A percentile compares a stretch with the other conserved stretches of the same genome.
phyloP scores from a whole-genome alignment of 2,113 vertebrate species.

The Fregetta grallaria region DNA sequence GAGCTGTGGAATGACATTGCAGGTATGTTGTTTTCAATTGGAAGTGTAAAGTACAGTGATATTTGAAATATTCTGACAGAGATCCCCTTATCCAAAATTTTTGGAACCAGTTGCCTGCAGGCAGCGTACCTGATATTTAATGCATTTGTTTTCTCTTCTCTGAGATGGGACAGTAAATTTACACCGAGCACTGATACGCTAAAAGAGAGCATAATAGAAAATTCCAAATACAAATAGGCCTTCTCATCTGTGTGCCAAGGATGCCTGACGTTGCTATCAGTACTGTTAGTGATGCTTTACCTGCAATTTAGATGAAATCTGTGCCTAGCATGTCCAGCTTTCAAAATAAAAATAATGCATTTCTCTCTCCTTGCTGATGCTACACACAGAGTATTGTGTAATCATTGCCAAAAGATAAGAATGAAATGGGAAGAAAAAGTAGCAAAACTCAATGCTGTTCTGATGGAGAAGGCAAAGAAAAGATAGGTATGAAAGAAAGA shows the following conservation, averaged over 20 bases:
- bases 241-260: not conserved
- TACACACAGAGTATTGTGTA: not conserved
- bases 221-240: not conserved
- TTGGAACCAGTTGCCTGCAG: not conserved
- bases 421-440: not conserved
- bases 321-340: not conserved
- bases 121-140: not conserved
- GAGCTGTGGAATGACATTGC: not conserved
- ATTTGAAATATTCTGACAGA: not conserved
- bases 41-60: not conserved
- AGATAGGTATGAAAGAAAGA: not conserved
- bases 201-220: not conserved
- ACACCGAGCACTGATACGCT: not conserved
- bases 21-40: not conserved
- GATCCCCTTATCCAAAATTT: not conserved
- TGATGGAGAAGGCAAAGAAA: not conserved
- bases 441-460: not conserved
- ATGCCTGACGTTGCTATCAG: not conserved
- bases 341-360: not conserved
- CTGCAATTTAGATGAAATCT: slow-evolving; percentile 22
- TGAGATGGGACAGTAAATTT: not conserved
- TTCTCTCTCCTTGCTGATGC: not conserved
- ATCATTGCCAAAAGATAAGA: not conserved
- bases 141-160: not conserved
- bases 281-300: not conserved